phyloP scores from a whole-genome alignment of 2,888 invertebrate genomes.

The Acronicta aceris region DNA sequence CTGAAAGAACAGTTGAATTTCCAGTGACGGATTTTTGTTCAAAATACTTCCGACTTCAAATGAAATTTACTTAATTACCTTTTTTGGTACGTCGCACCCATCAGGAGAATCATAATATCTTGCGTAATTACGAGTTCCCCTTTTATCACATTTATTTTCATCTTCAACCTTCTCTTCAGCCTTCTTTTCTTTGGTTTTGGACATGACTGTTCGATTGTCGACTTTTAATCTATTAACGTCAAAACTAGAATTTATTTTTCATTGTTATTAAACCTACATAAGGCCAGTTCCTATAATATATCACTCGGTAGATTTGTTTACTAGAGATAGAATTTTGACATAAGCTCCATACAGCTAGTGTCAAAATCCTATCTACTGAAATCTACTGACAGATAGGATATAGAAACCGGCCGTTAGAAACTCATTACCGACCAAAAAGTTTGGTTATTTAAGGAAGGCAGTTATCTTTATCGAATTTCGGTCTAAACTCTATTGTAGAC shows the following conservation, averaged over 20 bases:
- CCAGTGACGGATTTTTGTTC: neutral
- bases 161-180: neutral
- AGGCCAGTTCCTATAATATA: no score
- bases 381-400: no score
- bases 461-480: no score
- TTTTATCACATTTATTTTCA: slow-evolving; percentile 7
- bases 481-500: no score
- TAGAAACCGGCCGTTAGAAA: no score
- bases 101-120: slow-evolving; percentile 82
- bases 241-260: neutral
- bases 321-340: no score
- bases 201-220: neutral
- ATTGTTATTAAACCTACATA: no score
- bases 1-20: no score
- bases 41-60: neutral
- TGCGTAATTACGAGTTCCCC: slow-evolving; percentile 65
- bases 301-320: no score
- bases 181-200: slow-evolving; percentile 6
- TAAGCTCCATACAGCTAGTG: no score
- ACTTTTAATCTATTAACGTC: neutral
- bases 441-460: neutral
- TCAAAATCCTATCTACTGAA: no score
- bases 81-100: slow-evolving; percentile 74
- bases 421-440: neutral
- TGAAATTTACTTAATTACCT: slow-evolving; percentile 62